Evolutionary conservation across 2,113 vertebrate genomes (phyloP), one percentile per base, ranked within the genome.

Genomic region (Capra hircus): DNA sequence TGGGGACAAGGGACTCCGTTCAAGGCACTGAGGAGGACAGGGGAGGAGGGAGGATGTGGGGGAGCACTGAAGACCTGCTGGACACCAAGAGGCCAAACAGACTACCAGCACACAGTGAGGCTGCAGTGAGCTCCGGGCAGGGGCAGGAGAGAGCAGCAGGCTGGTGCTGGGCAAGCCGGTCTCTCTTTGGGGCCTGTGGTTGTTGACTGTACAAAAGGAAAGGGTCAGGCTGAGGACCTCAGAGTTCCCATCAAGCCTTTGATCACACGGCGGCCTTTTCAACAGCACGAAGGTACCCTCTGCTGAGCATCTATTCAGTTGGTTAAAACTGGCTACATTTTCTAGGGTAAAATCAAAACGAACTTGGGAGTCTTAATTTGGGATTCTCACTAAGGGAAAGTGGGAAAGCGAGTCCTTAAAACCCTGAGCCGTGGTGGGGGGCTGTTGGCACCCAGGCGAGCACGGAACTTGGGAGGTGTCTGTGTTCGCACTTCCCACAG

Each of bases 321-420:
- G 78, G 64, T 15, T n/a, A 28, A 55, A 96, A 82, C 14, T 8
- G 45, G 81, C 12, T 87, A 23, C 10, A 27, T 77, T 53, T 96
- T 77, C 89, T 92, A 67, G 55, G 90, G 77, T 82, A 55, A 60
- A 92, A 67, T 36, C 13, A 45, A 81, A 43, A 88, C 14, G 59
- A 77, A 55, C 48, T 10, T 16, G 30, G 30, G 50, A 50, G 59
- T 74, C 48, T 92, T 83, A 45, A 96, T 53, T 82, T 67, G 91
- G 82, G 96, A 86, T 52, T 86, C 93, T 95, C 91, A 52, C 81
- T 82, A 13, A 13, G 87, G 74, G 48, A 60, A 57, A 74, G 59
- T 28, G 86, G 88, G 88, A 62, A 95, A 48, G n/a, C 0, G 19
- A 83, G 62, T 27, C 33, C 84, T 13, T 25, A 45, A 52, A 60